These are phyloP conservation scores for Leptopilina clavipes DNA, from an alignment of 1,140 invertebrate genomes.

Conservation along the genomic window DNA sequence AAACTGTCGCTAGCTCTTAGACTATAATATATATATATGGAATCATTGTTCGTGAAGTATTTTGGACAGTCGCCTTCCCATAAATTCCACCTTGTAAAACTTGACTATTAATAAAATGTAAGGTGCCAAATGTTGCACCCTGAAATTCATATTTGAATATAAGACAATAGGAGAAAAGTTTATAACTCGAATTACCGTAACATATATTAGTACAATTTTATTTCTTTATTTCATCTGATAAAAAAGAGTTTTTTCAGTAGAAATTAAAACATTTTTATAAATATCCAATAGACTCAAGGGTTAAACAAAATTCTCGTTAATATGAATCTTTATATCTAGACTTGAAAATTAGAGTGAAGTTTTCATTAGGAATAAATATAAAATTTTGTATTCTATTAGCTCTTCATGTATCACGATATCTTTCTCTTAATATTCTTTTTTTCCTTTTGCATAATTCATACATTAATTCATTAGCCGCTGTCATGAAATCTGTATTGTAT, in stretches of 20 bases:
- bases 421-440: background rate
- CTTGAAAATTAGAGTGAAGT: background rate
- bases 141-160: background rate
- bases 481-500: background rate
- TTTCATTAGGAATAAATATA: background rate
- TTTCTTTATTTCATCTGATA: no score
- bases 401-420: slow-evolving; percentile 1
- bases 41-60: background rate
- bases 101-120: background rate
- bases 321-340: background rate
- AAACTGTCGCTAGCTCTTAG: no score
- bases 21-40: background rate
- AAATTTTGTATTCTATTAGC: background rate
- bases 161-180: background rate
- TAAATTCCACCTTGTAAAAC: background rate
- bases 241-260: no score
- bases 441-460: slow-evolving; percentile 5
- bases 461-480: background rate
- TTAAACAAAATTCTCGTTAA: background rate
- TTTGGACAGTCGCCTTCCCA: background rate
- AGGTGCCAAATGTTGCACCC: background rate
- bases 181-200: no score
- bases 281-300: no score
- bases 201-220: no score
- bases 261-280: no score